Conservation (phyloP, 92 coral and sea anemone species). For the Muricea muricata region DNA sequence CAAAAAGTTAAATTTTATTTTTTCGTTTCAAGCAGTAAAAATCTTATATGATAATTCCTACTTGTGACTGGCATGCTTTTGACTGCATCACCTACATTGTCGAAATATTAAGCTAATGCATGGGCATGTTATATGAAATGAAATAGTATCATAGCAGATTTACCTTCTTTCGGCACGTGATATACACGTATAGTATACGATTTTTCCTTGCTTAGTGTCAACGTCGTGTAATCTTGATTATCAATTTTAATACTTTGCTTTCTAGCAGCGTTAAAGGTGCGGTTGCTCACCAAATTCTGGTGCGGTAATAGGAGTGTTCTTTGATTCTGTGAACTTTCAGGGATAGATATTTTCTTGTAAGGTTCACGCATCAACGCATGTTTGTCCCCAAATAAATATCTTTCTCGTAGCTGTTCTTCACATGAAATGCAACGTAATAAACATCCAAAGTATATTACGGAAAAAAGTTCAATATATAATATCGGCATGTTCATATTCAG, state of each 20-base stretch:
- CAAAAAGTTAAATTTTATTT: no score
- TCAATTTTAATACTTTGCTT: conserved; percentile 14
- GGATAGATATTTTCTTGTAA: conserved; percentile 16
- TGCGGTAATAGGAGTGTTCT: conserved; percentile 7
- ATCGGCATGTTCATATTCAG: no score
- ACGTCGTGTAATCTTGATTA: conserved; percentile 15
- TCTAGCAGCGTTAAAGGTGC: conserved; percentile 3
- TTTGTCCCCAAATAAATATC: conserved; percentile 11
- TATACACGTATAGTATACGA: background rate
- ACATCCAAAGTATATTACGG: background rate
- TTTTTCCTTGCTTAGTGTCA: background rate
- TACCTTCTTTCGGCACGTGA: conserved; percentile 38
- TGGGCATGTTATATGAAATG: no score
- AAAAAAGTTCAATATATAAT: background rate
- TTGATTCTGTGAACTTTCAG: background rate
- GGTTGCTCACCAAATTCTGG: conserved; percentile 7
- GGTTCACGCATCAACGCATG: conserved; percentile 16
- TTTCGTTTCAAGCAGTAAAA: no score
- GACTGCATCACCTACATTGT: no score
- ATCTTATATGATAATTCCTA: no score
- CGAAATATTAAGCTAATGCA: no score
- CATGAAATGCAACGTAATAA: conserved; percentile 22
- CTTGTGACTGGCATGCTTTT: no score
- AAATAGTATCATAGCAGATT: no score
- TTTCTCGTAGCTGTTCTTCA: conserved; percentile 29